Percentiles rank a stretch among this genome's conserved stretches.
phyloP scores from a whole-genome alignment of 1,140 invertebrate genomes.

The Lasioglossum baleicum region DNA sequence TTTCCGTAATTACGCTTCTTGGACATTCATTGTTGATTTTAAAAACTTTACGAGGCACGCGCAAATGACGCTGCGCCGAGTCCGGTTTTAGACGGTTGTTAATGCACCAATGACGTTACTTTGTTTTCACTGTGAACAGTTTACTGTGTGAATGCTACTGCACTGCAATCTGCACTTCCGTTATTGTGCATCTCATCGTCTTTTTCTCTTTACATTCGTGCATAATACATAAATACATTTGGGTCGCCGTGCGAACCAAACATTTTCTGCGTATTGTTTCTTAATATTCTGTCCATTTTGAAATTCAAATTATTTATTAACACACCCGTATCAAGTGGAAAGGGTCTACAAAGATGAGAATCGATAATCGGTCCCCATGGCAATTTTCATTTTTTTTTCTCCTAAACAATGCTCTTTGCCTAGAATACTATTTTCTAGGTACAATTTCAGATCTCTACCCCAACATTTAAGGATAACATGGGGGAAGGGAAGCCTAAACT shows the following conservation, averaged over 20 bases:
- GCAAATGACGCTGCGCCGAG: neutral
- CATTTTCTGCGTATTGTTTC: neutral
- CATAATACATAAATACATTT: constrained; percentile 70
- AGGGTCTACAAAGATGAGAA: neutral
- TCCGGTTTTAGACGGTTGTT: neutral
- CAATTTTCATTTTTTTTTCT: no score
- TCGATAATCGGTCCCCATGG: no score
- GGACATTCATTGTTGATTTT: constrained; percentile 15
- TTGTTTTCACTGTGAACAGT: neutral
- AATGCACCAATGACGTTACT: constrained; percentile 20
- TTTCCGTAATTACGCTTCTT: constrained; percentile 27
- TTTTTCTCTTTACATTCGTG: constrained; percentile 39
- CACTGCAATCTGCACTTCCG: neutral
- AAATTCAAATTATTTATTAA: constrained; percentile 2
- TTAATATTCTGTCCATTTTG: neutral
- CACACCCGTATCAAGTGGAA: neutral
- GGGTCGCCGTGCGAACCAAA: constrained; percentile 39
- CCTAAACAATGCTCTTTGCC: no score
- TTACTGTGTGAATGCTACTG: constrained; percentile 12
- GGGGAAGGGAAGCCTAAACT: no score
- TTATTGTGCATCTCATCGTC: constrained; percentile 34
- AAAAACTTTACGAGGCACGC: neutral
- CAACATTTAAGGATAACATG: no score
- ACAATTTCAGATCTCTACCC: no score
- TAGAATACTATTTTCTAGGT: no score